Conservation (phyloP, 2,797 vertebrate genomes). For the Scolopax bukidnonensis region DNA sequence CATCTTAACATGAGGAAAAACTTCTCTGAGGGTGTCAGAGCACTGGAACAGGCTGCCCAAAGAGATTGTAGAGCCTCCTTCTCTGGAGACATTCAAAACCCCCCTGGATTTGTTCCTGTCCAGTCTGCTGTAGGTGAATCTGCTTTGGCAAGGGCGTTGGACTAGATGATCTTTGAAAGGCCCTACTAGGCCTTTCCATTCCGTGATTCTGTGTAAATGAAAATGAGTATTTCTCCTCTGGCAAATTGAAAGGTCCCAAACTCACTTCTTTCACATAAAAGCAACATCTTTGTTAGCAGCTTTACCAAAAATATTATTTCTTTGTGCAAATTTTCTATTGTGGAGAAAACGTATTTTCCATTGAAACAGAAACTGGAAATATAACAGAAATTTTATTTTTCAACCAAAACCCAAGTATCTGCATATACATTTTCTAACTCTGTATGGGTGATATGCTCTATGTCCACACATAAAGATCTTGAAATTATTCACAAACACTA, state of each 20-base stretch:
- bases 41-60: too few species aligned
- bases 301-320: background rate
- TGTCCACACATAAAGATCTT: background rate
- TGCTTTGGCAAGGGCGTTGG: too few species aligned
- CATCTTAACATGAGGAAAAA: too few species aligned
- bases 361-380: background rate
- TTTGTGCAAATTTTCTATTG: background rate
- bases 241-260: background rate
- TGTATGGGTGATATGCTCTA: background rate
- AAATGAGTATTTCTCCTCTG: background rate
- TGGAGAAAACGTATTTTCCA: background rate
- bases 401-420: background rate
- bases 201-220: background rate
- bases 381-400: background rate
- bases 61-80: too few species aligned
- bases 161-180: too few species aligned
- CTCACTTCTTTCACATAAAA: background rate
- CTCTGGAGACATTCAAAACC: too few species aligned
- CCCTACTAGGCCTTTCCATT: too few species aligned
- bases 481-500: background rate
- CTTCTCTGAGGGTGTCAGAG: too few species aligned
- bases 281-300: background rate
- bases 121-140: too few species aligned
- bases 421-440: background rate
- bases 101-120: too few species aligned